Conservation (phyloP, 1,140 invertebrate genomes). For the Laupala kohalensis region DNA sequence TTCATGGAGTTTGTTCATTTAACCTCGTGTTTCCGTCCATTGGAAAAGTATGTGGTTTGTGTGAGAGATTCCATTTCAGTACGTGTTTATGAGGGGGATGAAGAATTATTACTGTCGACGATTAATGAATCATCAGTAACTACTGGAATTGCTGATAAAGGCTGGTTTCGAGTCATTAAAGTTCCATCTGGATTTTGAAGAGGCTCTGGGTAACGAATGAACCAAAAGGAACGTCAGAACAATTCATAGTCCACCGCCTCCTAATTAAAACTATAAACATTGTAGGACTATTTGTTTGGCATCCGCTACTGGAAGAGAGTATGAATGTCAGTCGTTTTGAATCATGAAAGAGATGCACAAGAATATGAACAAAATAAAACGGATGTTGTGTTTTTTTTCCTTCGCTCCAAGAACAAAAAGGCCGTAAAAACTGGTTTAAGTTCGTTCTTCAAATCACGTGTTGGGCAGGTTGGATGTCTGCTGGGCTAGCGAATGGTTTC, state of each 20-base stretch:
- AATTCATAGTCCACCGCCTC: neutral
- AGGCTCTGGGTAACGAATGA: too few relatives aligned
- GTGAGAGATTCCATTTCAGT: too few relatives aligned
- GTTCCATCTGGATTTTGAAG: too few relatives aligned
- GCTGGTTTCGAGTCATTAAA: too few relatives aligned
- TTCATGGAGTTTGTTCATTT: too few relatives aligned
- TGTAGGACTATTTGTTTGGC: neutral
- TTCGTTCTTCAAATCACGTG: neutral
- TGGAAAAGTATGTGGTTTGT: too few relatives aligned
- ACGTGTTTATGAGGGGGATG: too few relatives aligned
- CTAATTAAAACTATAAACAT: neutral
- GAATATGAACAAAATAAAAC: neutral
- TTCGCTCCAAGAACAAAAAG: neutral
- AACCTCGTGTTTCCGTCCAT: too few relatives aligned
- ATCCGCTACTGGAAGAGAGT: neutral
- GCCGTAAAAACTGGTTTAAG: neutral
- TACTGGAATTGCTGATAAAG: too few relatives aligned
- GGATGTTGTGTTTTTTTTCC: neutral
- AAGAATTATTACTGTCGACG: too few relatives aligned
- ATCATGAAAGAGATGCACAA: neutral
- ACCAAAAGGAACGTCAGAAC: neutral
- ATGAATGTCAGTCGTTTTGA: neutral
- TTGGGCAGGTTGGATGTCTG: neutral
- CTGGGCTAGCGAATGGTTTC: neutral
- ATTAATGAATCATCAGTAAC: too few relatives aligned